phyloP scores from a whole-genome alignment of 2,888 invertebrate genomes.

The Caenorhabditis panamensis region DNA sequence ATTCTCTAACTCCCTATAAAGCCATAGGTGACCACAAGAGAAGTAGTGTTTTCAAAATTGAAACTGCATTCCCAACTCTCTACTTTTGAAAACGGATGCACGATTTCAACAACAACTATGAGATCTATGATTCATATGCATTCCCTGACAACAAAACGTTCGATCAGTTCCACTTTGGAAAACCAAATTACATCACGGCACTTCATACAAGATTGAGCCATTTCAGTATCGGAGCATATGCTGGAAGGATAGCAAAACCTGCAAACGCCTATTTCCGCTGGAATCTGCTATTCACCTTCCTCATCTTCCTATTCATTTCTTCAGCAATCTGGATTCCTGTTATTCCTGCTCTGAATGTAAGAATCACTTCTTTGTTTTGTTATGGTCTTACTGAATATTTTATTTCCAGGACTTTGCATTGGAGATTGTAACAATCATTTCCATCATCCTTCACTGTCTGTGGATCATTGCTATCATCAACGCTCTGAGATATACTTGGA shows the following conservation, averaged over 20 bases:
- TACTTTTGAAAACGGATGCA: background rate
- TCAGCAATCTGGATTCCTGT: constrained; percentile 76
- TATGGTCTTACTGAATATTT: too few relatives aligned
- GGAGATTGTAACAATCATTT: constrained; percentile 74
- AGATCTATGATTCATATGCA: background rate
- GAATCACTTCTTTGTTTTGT: background rate
- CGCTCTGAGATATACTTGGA: constrained; percentile 69
- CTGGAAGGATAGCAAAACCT: constrained; percentile 74
- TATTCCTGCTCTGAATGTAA: constrained; percentile 70
- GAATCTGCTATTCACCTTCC: constrained; percentile 77
- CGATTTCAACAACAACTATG: constrained; percentile 9
- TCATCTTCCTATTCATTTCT: constrained; percentile 75
- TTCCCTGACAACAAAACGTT: background rate
- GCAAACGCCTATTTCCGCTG: constrained; percentile 75
- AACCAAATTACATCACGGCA: background rate
- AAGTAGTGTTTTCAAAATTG: background rate
- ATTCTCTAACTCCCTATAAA: constrained; percentile 19
- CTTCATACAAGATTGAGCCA: background rate
- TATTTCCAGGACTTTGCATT: constrained; percentile 69
- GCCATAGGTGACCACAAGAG: background rate
- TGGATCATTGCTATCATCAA: constrained; percentile 76
- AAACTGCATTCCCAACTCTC: too few relatives aligned
- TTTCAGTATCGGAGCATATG: constrained; percentile 66
- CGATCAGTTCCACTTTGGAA: background rate
- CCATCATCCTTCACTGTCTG: constrained; percentile 69